Evolutionary conservation across 1,140 invertebrate species (phyloP).

Genomic region (Muscidifurax raptorellus): DNA sequence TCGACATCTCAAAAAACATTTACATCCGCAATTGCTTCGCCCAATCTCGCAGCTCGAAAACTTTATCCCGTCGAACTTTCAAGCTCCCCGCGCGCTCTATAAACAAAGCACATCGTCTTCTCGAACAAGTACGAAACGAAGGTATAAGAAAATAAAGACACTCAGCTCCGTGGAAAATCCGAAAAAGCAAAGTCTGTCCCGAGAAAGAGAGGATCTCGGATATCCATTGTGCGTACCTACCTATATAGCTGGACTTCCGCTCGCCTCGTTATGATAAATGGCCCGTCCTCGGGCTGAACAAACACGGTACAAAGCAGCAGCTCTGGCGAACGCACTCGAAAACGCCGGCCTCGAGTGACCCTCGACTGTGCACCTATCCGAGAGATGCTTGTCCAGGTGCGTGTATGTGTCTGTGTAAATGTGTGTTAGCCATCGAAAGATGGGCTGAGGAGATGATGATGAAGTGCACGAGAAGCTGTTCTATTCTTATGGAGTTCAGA

Average conservation of each 20-base stretch:
- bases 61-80: background rate
- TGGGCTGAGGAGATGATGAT: background rate
- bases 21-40: background rate
- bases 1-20: background rate
- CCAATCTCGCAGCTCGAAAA: background rate
- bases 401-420: background rate
- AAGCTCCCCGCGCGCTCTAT: too few relatives aligned
- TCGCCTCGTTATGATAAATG: slow-evolving; percentile 40
- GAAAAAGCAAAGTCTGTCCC: background rate
- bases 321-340: background rate
- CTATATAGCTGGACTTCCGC: slow-evolving; percentile 15
- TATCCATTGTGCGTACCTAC: background rate
- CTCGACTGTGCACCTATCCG: background rate
- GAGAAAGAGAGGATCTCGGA: background rate
- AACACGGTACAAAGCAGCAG: slow-evolving; percentile 6
- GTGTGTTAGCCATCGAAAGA: background rate
- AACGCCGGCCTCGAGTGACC: background rate
- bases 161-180: background rate
- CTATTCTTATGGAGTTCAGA: background rate
- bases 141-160: slow-evolving; percentile 1
- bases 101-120: background rate
- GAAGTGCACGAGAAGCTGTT: background rate
- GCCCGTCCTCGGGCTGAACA: background rate
- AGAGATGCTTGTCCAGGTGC: background rate
- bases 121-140: background rate